Conservation (phyloP, 2,113 vertebrate genomes). For the Ia io region DNA sequence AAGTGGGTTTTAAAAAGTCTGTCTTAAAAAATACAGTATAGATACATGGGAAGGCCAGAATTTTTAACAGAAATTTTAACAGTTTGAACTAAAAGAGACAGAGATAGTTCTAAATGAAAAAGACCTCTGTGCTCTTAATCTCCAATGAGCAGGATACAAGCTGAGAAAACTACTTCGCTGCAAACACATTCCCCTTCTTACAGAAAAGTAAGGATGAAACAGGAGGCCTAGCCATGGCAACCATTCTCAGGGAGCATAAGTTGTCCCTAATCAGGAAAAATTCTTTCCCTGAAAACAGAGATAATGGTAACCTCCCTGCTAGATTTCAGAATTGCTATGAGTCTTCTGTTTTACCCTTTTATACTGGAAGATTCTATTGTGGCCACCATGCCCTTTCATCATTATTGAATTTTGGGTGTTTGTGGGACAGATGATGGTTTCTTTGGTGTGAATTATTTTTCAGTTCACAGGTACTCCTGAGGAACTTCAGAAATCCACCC, state of each 20-base stretch:
- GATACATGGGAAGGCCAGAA: neutral
- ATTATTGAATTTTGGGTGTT: neutral
- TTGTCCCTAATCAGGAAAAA: neutral
- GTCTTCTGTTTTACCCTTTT: neutral
- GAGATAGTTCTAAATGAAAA: neutral
- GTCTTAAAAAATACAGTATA: neutral
- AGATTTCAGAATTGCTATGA: neutral
- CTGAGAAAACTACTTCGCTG: neutral
- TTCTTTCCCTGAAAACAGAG: neutral
- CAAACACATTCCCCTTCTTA: neutral
- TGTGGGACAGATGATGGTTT: neutral
- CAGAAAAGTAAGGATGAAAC: neutral
- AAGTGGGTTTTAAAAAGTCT: neutral
- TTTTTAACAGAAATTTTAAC: constrained; percentile 3
- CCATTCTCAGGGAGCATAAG: neutral
- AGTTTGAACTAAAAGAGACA: neutral
- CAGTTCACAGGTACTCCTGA: neutral
- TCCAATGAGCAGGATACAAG: neutral
- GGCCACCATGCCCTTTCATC: neutral
- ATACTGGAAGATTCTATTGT: neutral
- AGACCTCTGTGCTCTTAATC: neutral
- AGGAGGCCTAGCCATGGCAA: neutral
- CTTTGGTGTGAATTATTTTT: neutral
- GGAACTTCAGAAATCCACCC: neutral
- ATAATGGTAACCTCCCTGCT: neutral